A percentile compares a stretch with the other conserved stretches of the same genome.
phyloP scores from a whole-genome alignment of 37 sponge, comb jelly and placozoan genomes.

The Spongilla lacustris region DNA sequence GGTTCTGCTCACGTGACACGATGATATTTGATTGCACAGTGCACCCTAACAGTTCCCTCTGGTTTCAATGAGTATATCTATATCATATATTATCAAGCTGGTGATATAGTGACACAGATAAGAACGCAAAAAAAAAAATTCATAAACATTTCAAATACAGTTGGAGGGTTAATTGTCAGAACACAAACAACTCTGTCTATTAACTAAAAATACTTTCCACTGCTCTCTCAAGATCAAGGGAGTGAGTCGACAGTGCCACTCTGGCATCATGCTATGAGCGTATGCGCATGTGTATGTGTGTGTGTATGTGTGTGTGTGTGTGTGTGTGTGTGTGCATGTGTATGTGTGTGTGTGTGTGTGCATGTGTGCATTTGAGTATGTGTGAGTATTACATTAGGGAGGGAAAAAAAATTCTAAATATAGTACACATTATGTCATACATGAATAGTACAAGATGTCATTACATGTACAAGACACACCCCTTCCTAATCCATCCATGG shows the following conservation, averaged over 20 bases:
- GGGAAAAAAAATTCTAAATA: neutral
- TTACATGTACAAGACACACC: neutral
- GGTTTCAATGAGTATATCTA: too few species aligned
- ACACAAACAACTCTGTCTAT: neutral
- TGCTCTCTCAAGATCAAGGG: conserved; percentile 82
- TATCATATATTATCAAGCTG: too few species aligned
- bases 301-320: conserved; percentile 13
- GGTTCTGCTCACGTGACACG: too few species aligned
- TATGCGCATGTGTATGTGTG: conserved; percentile 33
- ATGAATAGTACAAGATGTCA: neutral
- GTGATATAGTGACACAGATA: neutral
- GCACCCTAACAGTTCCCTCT: too few species aligned
- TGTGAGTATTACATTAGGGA: neutral
- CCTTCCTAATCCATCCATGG: too few species aligned
- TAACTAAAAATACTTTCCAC: conserved; percentile 82
- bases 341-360: neutral
- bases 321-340: neutral
- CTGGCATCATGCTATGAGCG: conserved; percentile 50
- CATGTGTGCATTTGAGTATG: neutral
- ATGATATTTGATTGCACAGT: too few species aligned
- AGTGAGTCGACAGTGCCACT: conserved; percentile 76
- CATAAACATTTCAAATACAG: neutral
- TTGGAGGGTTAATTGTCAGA: neutral
- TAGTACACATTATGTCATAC: neutral
- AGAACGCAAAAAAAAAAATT: neutral